Conservation (phyloP, 2,888 invertebrate genomes). For the Selenia dentaria region DNA sequence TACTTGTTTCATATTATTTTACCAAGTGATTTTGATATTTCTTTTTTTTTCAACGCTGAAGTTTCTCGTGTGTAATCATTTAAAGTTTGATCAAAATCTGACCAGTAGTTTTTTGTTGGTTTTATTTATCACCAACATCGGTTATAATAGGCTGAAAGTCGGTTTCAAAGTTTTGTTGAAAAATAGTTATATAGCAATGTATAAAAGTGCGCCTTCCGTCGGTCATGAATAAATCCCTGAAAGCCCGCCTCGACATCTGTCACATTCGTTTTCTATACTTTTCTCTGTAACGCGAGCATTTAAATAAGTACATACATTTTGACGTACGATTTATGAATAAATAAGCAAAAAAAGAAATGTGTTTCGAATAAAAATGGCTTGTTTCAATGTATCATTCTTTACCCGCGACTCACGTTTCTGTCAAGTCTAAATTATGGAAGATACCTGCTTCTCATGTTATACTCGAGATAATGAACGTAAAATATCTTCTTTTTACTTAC, state of each 20-base stretch:
- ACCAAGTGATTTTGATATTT: too few species aligned
- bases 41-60: too few species aligned
- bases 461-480: constrained; percentile 3
- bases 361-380: constrained; percentile 25
- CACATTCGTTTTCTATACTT: background rate
- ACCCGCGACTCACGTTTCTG: constrained; percentile 22
- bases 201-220: too few species aligned
- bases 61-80: too few species aligned
- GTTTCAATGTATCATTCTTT: constrained; percentile 26
- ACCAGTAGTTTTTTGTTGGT: too few species aligned
- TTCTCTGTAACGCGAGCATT: constrained; percentile 12
- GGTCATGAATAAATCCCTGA: background rate
- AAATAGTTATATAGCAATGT: too few species aligned
- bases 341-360: constrained; percentile 27
- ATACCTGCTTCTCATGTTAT: constrained; percentile 16
- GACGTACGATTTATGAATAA: constrained; percentile 26
- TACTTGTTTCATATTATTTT: too few species aligned
- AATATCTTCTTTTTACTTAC: too few species aligned
- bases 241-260: background rate
- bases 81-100: too few species aligned
- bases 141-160: too few species aligned
- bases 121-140: too few species aligned
- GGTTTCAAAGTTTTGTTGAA: too few species aligned
- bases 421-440: constrained; percentile 29
- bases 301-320: constrained; percentile 18